These are phyloP conservation scores for Scolopax bukidnonensis DNA, from an alignment of 2,797 vertebrate genomes.

Conservation along the genomic window DNA sequence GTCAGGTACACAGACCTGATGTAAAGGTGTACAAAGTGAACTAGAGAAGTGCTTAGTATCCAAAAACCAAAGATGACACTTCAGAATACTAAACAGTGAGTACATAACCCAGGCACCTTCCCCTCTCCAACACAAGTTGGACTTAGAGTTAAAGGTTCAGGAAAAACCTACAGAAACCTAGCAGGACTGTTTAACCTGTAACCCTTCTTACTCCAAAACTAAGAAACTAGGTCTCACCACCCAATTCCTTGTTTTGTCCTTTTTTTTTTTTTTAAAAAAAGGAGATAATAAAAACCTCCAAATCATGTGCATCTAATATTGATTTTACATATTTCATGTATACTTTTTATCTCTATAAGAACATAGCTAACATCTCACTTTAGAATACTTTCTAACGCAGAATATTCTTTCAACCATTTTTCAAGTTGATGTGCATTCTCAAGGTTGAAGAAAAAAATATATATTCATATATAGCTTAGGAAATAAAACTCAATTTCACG, in stretches of 20 bases:
- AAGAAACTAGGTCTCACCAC: slow-evolving; percentile 1
- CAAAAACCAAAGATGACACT: background rate
- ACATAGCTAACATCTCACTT: slow-evolving; percentile 23
- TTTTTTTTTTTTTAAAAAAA: background rate
- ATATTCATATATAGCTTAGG: slow-evolving; percentile 48
- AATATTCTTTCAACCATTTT: slow-evolving; percentile 5
- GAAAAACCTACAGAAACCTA: slow-evolving; percentile 6
- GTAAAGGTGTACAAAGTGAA: background rate
- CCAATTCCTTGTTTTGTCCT: background rate
- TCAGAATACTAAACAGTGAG: background rate
- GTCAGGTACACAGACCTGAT: background rate
- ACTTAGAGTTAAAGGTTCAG: slow-evolving; percentile 37
- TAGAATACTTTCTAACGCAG: slow-evolving; percentile 38
- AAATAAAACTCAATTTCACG: slow-evolving; percentile 51
- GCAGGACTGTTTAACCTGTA: background rate
- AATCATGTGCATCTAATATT: background rate
- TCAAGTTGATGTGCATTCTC: background rate
- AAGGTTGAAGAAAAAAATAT: slow-evolving; percentile 26
- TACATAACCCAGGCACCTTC: background rate
- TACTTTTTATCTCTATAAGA: background rate
- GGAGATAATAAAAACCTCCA: background rate
- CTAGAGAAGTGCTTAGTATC: slow-evolving; percentile 17
- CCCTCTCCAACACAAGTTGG: background rate
- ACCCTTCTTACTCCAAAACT: background rate
- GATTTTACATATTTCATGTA: slow-evolving; percentile 30